These are phyloP conservation scores for Cossypha dichroa DNA, from an alignment of 2,797 vertebrate species.

Conservation along the genomic window DNA sequence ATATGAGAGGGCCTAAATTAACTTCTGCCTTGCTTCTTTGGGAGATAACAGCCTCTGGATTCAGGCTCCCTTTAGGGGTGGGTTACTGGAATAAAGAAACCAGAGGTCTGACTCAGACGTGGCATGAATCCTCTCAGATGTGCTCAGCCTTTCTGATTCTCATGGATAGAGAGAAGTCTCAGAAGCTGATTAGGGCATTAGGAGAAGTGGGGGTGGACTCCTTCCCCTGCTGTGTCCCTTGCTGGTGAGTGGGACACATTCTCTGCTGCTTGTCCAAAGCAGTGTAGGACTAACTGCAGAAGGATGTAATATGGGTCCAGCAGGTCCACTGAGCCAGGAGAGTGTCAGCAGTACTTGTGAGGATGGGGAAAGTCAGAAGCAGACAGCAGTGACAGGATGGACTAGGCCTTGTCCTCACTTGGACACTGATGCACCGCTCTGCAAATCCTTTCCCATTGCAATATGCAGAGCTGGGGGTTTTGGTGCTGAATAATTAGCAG, in stretches of 20 bases:
- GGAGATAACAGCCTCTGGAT: background rate
- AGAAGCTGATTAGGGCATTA: background rate
- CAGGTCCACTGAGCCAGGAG: fast-evolving
- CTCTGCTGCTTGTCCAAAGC: background rate
- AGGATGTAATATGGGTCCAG: background rate
- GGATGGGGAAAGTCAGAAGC: background rate
- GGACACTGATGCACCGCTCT: fast-evolving
- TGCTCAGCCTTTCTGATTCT: background rate
- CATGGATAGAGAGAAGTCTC: background rate
- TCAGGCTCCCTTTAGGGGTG: background rate
- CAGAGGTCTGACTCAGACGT: background rate
- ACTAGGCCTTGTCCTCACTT: background rate
- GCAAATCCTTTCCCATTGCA: background rate
- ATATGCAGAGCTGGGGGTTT: background rate
- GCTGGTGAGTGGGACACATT: background rate
- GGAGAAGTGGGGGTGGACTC: background rate
- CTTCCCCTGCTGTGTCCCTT: background rate
- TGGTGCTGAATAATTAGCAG: background rate
- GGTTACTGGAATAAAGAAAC: background rate
- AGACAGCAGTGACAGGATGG: background rate
- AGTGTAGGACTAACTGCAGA: background rate
- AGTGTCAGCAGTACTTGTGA: background rate
- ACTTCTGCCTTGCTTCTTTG: background rate
- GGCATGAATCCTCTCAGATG: background rate
- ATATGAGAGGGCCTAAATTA: background rate